Percentiles rank a stretch among this genome's conserved stretches.
These are phyloP conservation scores for Eugnorisma glareosa DNA, from an alignment of 2,888 invertebrate genomes.

Conservation along the genomic window DNA sequence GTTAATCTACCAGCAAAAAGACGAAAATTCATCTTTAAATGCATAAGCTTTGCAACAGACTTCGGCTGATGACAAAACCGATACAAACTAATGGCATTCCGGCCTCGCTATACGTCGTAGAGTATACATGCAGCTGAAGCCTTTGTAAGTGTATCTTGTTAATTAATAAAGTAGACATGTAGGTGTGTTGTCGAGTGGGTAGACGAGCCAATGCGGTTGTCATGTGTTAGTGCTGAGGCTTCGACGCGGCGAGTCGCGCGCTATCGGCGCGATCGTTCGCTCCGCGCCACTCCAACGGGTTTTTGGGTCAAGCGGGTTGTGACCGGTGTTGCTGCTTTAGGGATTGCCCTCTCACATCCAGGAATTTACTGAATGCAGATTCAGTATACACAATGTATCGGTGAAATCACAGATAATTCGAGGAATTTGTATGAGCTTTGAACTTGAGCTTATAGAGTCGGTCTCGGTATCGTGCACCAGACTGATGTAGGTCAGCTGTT, in stretches of 20 bases:
- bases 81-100: constrained; percentile 52
- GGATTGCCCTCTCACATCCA: constrained; percentile 72
- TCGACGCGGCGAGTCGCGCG: constrained; percentile 72
- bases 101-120: constrained; percentile 17
- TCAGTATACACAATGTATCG: constrained; percentile 37
- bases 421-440: constrained; percentile 21
- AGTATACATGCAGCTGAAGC: constrained; percentile 31
- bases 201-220: constrained; percentile 59
- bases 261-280: constrained; percentile 85
- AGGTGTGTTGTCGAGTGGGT: constrained; percentile 57
- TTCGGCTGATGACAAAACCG: constrained; percentile 25
- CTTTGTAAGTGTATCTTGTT: constrained; percentile 58
- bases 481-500: constrained; percentile 37
- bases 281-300: constrained; percentile 76
- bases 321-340: constrained; percentile 75
- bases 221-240: constrained; percentile 54
- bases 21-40: background rate
- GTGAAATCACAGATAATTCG: constrained; percentile 18
- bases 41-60: background rate
- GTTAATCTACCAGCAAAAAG: background rate
- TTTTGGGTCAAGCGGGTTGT: constrained; percentile 87
- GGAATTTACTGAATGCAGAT: constrained; percentile 73
- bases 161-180: constrained; percentile 60
- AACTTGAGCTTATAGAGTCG: constrained; percentile 15
- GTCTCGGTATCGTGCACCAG: constrained; percentile 4